Conservation (phyloP, 2,113 vertebrate genomes). For the Zosterops hypoxanthus region DNA sequence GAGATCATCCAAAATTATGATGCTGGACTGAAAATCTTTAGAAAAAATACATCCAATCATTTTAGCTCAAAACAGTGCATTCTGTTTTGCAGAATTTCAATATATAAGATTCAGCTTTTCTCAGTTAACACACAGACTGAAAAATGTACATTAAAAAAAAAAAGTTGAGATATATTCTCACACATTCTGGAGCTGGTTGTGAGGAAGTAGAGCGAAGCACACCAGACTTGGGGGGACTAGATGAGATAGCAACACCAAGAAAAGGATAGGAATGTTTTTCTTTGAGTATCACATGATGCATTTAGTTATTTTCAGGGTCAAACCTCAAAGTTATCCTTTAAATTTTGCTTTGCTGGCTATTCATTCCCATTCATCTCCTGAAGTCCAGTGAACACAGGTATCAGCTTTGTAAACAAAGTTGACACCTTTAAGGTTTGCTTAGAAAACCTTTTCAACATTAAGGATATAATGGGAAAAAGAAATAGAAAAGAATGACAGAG, state of each 20-base stretch:
- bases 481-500: background rate
- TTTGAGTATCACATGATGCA: background rate
- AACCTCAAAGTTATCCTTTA: background rate
- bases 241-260: background rate
- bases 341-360: background rate
- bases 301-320: background rate
- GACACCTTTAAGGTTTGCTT: background rate
- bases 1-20: background rate
- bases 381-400: background rate
- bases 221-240: background rate
- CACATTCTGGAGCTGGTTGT: background rate
- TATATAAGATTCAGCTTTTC: background rate
- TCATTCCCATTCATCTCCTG: background rate
- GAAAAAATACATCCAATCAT: background rate
- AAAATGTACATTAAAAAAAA: background rate
- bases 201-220: background rate
- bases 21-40: background rate
- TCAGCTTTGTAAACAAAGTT: background rate
- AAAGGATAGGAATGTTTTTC: background rate
- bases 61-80: background rate
- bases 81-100: background rate
- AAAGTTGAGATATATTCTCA: background rate
- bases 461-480: background rate
- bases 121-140: background rate
- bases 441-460: background rate